Conservation (phyloP, 2,797 vertebrate species). For the Chromobotia macracanthus region DNA sequence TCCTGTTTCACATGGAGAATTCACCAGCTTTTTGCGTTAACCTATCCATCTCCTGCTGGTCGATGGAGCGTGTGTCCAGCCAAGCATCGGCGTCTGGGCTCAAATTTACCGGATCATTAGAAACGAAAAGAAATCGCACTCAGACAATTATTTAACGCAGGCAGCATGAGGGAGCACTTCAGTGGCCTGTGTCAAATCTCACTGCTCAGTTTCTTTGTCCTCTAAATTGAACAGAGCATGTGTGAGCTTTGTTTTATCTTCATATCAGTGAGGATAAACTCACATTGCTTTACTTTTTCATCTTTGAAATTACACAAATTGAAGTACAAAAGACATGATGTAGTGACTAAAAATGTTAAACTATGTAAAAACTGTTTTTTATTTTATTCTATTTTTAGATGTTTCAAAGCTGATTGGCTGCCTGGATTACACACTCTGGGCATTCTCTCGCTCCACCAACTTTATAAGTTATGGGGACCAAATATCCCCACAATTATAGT, state of each 20-base stretch:
- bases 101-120: constrained; percentile 72
- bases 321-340: neutral
- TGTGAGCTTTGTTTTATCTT: neutral
- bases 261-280: no score
- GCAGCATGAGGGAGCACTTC: constrained; percentile 15
- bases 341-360: neutral
- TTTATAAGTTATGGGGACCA: no score
- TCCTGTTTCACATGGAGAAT: constrained; percentile 15
- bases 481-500: no score
- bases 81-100: constrained; percentile 56
- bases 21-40: constrained; percentile 42
- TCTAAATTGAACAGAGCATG: constrained; percentile 28
- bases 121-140: constrained; percentile 67
- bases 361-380: no score
- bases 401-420: no score
- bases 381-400: no score
- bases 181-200: constrained; percentile 28
- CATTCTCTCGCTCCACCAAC: no score
- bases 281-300: no score
- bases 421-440: no score
- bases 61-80: constrained; percentile 22
- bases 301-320: neutral
- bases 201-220: constrained; percentile 15
- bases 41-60: constrained; percentile 34
- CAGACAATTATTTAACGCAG: constrained; percentile 64